These are phyloP conservation scores for Xenus cinereus DNA, from an alignment of 2,113 vertebrate genomes.

Conservation along the genomic window DNA sequence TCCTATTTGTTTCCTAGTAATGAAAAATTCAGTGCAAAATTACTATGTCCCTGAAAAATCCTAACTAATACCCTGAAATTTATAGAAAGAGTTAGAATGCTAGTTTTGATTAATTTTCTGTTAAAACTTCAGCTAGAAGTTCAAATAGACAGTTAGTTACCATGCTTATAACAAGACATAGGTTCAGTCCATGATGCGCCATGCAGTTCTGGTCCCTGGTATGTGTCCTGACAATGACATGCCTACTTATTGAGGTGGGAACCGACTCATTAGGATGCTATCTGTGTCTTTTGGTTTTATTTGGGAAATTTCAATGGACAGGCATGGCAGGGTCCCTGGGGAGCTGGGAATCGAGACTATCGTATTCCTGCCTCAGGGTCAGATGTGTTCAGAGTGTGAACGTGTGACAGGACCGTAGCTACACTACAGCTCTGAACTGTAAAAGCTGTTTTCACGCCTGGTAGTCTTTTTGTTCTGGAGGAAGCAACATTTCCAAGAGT, in stretches of 20 bases:
- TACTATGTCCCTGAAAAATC: not conserved
- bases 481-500: not conserved
- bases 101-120: not conserved
- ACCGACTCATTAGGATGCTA: fast-evolving
- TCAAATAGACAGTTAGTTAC: not conserved
- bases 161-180: not conserved
- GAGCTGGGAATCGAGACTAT: fast-evolving
- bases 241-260: not conserved
- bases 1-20: not conserved
- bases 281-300: not conserved
- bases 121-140: not conserved
- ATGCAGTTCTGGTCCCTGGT: not conserved
- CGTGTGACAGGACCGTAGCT: not conserved
- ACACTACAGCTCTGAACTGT: not conserved
- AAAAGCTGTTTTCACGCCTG: not conserved
- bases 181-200: not conserved
- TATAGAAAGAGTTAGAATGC: not conserved
- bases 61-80: not conserved
- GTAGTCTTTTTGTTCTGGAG: not conserved
- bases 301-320: not conserved
- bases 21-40: not conserved
- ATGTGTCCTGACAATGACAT: not conserved
- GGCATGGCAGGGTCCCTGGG: fast-evolving
- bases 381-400: not conserved
- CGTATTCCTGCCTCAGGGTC: not conserved